A percentile compares a stretch with the other conserved stretches of the same genome.
Evolutionary conservation across 2,113 vertebrate genomes (phyloP).

Genomic region (Formicarius rufipectus): DNA sequence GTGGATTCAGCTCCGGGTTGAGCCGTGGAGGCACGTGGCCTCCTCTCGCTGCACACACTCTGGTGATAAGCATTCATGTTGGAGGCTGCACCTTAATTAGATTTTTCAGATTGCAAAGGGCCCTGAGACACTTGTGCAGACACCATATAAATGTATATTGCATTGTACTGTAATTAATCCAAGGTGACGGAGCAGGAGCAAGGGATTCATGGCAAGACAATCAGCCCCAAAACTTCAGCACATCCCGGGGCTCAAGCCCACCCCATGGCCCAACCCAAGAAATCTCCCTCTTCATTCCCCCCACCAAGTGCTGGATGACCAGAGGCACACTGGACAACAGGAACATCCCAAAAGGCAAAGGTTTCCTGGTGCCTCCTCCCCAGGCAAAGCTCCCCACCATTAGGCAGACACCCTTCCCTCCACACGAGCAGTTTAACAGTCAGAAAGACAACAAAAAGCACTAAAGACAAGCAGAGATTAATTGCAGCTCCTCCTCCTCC

Average conservation of each 20-base stretch:
- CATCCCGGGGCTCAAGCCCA: fast-evolving
- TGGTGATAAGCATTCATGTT: conserved; percentile 57
- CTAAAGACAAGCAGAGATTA: not conserved
- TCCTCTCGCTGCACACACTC: not conserved
- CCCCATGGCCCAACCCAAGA: not conserved
- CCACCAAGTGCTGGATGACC: fast-evolving
- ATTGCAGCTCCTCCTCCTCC: not conserved
- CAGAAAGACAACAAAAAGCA: not conserved
- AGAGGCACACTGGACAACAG: not conserved
- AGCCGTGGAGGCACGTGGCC: not conserved
- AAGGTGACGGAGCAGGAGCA: not conserved
- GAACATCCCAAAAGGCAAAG: not conserved
- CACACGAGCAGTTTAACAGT: not conserved
- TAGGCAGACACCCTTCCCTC: not conserved
- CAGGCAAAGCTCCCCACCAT: not conserved
- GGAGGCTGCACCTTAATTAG: conserved; percentile 67
- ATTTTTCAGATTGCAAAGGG: conserved; percentile 48
- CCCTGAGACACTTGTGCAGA: conserved; percentile 42
- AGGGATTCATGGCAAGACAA: not conserved
- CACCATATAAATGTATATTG: conserved; percentile 51
- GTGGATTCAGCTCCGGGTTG: conserved; percentile 29
- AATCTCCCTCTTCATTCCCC: not conserved
- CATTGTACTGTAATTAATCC: conserved; percentile 67
- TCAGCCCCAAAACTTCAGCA: not conserved
- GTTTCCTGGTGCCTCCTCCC: not conserved